Evolutionary conservation across 2,113 vertebrate genomes (phyloP), one percentile per base, ranked within the genome.

Genomic region (Corythoichthys haematopterus): DNA sequence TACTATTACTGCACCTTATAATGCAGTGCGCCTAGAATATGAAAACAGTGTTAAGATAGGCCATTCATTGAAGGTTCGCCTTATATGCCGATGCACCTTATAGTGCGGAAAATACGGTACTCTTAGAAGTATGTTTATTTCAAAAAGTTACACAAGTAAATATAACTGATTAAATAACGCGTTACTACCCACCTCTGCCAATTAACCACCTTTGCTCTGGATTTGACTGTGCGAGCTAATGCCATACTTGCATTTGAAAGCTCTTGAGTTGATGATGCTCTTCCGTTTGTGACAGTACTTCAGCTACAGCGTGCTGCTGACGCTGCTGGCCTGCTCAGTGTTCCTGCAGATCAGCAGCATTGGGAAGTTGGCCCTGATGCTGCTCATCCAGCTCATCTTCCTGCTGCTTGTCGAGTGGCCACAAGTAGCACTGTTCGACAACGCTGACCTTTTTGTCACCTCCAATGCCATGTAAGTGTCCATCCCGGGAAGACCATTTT

Each of bases 291-390:
- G 74, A 8, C 88, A 98, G 96, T 98, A 98, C 89, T 97, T 98
- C 85, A 92, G 90, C 80, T 94, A 95, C 90, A 94, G 92, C 11
- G 88, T 97, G 85, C 88, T 98, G 89, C 94, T 98, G 81, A 97
- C 94, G 77, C 92, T 98, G 79, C 85, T 98, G 84, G 96, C 95
- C 87, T 95, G 95, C 88, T 97, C 96, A 1, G 94, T 98, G 86
- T 98, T 98, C 93, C 92, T 98, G 87, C 97, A 98, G 89, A 96
- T 98, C 92, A 98, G 94, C 83, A 98, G 96, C 91, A 95, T 96
- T 0, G 95, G 95, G 73, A 98, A 98, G 88, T 86, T 98, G 90
- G 92, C 91, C 61, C 93, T 98, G 84, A 93, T 94, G 94, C 90
- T 95, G 85, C 89, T 91, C 79, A 94, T 98, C 69, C 94, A 94